Conservation (phyloP, 2,113 vertebrate species). For the Mirza zaza region DNA sequence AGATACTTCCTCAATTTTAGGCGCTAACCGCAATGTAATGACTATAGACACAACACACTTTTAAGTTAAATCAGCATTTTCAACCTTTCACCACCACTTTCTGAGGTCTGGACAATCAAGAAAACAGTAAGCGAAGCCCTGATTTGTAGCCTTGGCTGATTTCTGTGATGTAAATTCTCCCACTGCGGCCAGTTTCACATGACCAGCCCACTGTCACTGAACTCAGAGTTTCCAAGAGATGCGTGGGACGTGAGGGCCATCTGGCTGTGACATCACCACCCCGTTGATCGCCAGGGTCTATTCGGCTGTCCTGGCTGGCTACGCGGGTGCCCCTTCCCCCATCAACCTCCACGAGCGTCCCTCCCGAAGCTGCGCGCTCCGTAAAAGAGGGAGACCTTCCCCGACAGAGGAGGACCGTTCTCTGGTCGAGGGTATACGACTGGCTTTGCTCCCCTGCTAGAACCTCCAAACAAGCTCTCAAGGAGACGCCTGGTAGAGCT, state of each 20-base stretch:
- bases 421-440: too few species aligned
- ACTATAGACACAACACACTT: accelerated
- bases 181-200: accelerated
- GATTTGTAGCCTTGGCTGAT: neutral
- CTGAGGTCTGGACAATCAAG: neutral
- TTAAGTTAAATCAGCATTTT: neutral
- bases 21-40: neutral
- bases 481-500: accelerated
- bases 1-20: neutral
- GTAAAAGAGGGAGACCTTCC: too few species aligned
- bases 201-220: accelerated
- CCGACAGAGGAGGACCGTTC: too few species aligned
- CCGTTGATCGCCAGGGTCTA: too few species aligned
- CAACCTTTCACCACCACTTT: neutral
- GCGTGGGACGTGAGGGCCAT: too few species aligned
- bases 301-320: too few species aligned
- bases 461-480: too few species aligned
- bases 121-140: neutral
- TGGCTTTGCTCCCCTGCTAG: too few species aligned
- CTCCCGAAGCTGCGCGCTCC: too few species aligned
- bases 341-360: too few species aligned
- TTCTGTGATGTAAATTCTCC: neutral
- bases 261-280: too few species aligned
- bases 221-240: neutral
- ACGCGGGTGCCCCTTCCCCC: too few species aligned